Conservation (phyloP, 2,113 vertebrate genomes). For the Smithornis capensis region DNA sequence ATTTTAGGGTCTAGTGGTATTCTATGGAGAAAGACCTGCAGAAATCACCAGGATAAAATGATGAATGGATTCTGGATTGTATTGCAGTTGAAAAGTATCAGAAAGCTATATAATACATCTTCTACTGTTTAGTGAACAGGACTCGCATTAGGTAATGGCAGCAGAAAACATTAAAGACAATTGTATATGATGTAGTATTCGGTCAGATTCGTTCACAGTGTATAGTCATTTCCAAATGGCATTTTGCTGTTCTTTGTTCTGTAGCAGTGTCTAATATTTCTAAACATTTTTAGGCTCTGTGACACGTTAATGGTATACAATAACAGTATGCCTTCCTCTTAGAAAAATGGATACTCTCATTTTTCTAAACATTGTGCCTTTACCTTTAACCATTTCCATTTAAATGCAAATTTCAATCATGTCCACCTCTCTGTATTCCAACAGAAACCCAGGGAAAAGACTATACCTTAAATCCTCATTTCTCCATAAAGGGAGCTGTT, state of each 20-base stretch:
- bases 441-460: constrained; percentile 35
- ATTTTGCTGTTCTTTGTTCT: constrained; percentile 59
- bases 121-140: constrained; percentile 52
- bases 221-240: constrained; percentile 70
- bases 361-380: constrained; percentile 78
- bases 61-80: constrained; percentile 44
- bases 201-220: constrained; percentile 45
- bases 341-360: constrained; percentile 83
- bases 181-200: constrained; percentile 51
- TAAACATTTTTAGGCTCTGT: constrained; percentile 75
- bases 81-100: constrained; percentile 38
- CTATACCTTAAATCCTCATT: constrained; percentile 69
- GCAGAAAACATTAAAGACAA: constrained; percentile 60
- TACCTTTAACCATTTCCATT: constrained; percentile 81
- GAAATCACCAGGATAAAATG: background rate
- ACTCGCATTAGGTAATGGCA: constrained; percentile 52
- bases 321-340: constrained; percentile 72
- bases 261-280: constrained; percentile 73
- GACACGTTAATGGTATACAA: constrained; percentile 79
- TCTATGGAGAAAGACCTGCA: background rate
- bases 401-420: constrained; percentile 85
- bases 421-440: constrained; percentile 74
- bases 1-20: constrained; percentile 27
- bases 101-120: constrained; percentile 53
- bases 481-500: constrained; percentile 34